Base-by-base conservation (phyloP, 2,888 invertebrate genomes). In the Eledone cirrhosa region DNA sequence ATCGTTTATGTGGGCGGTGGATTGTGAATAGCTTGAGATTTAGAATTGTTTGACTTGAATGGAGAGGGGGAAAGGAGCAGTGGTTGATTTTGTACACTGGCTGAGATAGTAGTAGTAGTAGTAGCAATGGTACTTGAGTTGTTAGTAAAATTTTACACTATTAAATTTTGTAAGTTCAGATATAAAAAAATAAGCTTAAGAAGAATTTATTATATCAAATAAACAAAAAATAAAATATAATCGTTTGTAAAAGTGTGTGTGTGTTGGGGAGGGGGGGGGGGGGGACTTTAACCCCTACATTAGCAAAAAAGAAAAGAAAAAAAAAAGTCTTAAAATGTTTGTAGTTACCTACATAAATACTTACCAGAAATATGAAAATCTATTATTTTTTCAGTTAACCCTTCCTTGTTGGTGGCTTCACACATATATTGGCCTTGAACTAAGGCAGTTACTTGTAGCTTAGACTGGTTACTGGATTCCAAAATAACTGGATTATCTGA, bases 321-420 rank as follows among this genome's bases (percentile, higher is more conserved):
- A 22, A 22, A 4, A 22, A n/a, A 53, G n/a, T 53, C 53, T 53
- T 53, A 53, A 53, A 19, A 53, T 2, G 2, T 53, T 53, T 2
- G 4, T n/a, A n/a, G n/a, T 22, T 1, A n/a, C 13, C 13, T 29
- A 5, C 24, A 65, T 8, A 24, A 4, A 16, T 7, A 27, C 48
- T 84, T 82, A 88, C 89, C 86, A 76, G 96, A 95, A 1, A 97
- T 96, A 82, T 95, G 94, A 65, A 97, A 92, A 78, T 94, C 94
- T 78, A 97, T 93, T 84, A 94, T 94, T 78, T 94, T 93, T 48
- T 93, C 93, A 5, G 94, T 94, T n/a, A 94, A 93, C 72, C 97
- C 97, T 90, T 96, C 96, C 0, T 94, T 94, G 91, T 97, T 97
- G 84, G 94, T 93, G 0, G 97, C 97, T 86, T 96, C 95, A 85